Base-by-base conservation (phyloP, 2,888 invertebrate species). In the Eupithecia exiguata region DNA sequence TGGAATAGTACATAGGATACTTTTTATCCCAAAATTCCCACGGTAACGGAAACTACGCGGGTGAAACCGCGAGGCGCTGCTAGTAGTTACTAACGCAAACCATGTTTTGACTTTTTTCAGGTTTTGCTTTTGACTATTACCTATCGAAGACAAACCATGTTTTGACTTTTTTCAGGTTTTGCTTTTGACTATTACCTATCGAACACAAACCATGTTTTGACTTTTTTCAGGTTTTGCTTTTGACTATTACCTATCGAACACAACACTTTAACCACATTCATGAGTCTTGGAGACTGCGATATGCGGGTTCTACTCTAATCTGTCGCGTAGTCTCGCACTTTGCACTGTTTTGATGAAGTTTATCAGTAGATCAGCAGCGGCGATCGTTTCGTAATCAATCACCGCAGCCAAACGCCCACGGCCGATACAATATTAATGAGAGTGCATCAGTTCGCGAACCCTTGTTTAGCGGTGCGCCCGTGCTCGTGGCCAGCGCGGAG, bases 351-450 rank as follows among this genome's bases (percentile, higher is more conserved):
- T 58, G 58, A 69, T 69, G n/a, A 53, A 69, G 30, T 69, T 36
- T 21, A n/a, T 18, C 25, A 58, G 40, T 25, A 10, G 21, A 68
- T 36, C 68, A 1, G 53, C 49, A 30, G 5, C 16, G 61, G 36
- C 12, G 72, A 75, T 66, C 68, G 72, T 78, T 72, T 74, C 77
- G 71, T 61, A 76, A 80, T 80, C 78, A 80, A 80, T 80, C 80
- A 74, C 53, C 1, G 61, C 61, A 9, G 80, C 80, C 80, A 80
- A 80, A 73, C 76, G 72, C 80, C 80, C 74, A 78, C 79, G 69
- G 74, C 77, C 72, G 46, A 80, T 72, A 72, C 74, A 70, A 74
- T 78, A 76, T 77, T 77, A 80, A 80, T 80, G 74, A 70, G 62
- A 62, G 35, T 62, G 62, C 62, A 71, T 77, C 77, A 80, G 78